Conservation (phyloP, 2,888 invertebrate species). For the Sepioteuthis lessoniana region DNA sequence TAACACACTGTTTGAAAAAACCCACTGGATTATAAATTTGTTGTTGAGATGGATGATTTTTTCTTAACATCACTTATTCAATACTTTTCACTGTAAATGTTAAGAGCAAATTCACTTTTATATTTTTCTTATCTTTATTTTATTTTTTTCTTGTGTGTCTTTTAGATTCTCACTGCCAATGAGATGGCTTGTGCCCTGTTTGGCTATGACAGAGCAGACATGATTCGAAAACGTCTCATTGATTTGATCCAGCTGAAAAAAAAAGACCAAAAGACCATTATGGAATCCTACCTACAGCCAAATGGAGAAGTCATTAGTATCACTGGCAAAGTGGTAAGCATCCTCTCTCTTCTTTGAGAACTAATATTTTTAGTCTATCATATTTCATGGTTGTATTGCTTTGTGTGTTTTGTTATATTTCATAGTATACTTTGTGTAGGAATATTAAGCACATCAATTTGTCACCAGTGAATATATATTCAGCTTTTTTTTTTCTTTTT, state of each 20-base stretch:
- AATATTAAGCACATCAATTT: too few relatives aligned
- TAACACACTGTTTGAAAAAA: too few relatives aligned
- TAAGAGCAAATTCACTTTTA: neutral
- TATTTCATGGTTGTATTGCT: neutral
- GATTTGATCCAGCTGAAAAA: constrained; percentile 71
- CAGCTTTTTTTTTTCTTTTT: too few relatives aligned
- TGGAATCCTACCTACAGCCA: constrained; percentile 73
- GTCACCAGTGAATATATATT: too few relatives aligned
- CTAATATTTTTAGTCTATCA: too few relatives aligned
- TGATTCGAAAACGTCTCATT: constrained; percentile 76
- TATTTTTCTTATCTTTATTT: neutral
- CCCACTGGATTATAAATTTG: too few relatives aligned
- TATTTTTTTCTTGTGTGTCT: constrained; percentile 49
- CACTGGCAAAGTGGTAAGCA: constrained; percentile 80
- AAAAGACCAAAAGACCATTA: constrained; percentile 68
- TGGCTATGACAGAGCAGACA: constrained; percentile 74
- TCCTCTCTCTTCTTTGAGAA: neutral
- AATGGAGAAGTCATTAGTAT: constrained; percentile 80
- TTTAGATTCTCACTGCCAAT: constrained; percentile 82
- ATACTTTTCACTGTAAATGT: too few relatives aligned
- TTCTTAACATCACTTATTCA: too few relatives aligned
- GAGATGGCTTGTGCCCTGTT: constrained; percentile 79
- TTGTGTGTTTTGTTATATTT: too few relatives aligned
- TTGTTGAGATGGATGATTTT: too few relatives aligned
- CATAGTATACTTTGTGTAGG: too few relatives aligned